A percentile compares a stretch with the other conserved stretches of the same genome.
phyloP scores from a whole-genome alignment of 1,140 invertebrate species.

The Zaprionus camerounensis region DNA sequence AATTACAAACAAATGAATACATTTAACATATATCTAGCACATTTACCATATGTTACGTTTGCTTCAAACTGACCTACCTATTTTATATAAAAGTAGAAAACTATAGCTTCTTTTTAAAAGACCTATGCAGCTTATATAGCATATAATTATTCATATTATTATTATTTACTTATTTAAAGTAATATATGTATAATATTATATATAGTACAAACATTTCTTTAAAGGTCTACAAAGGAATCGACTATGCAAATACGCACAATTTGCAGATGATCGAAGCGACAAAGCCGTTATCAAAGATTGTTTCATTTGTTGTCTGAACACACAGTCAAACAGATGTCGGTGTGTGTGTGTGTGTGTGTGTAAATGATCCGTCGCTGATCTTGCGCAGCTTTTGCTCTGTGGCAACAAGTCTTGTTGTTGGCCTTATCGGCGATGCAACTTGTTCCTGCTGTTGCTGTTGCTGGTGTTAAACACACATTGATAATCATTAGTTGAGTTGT shows the following conservation, averaged over 20 bases:
- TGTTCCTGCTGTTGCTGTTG: slow-evolving; percentile 31
- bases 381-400: slow-evolving; percentile 2
- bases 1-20: too few species aligned
- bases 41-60: too few species aligned
- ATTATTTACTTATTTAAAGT: too few species aligned
- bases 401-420: slow-evolving; percentile 12
- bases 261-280: slow-evolving; percentile 67
- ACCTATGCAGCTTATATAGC: too few species aligned
- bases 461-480: slow-evolving; percentile 67
- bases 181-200: too few species aligned
- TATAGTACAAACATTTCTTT: slow-evolving; percentile 31
- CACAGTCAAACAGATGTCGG: not conserved
- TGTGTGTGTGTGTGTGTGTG: slow-evolving; percentile 10
- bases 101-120: too few species aligned
- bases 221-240: slow-evolving; percentile 1
- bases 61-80: too few species aligned
- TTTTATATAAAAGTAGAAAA: too few species aligned
- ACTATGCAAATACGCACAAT: slow-evolving; percentile 31
- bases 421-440: slow-evolving; percentile 37
- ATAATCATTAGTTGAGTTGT: slow-evolving; percentile 83
- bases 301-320: slow-evolving; percentile 37
- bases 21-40: too few species aligned
- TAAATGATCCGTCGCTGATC: slow-evolving; percentile 26
- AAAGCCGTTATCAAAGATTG: slow-evolving; percentile 72
- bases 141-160: too few species aligned